Conservation (phyloP, 2,797 vertebrate genomes). For the Erpetoichthys calabaricus region DNA sequence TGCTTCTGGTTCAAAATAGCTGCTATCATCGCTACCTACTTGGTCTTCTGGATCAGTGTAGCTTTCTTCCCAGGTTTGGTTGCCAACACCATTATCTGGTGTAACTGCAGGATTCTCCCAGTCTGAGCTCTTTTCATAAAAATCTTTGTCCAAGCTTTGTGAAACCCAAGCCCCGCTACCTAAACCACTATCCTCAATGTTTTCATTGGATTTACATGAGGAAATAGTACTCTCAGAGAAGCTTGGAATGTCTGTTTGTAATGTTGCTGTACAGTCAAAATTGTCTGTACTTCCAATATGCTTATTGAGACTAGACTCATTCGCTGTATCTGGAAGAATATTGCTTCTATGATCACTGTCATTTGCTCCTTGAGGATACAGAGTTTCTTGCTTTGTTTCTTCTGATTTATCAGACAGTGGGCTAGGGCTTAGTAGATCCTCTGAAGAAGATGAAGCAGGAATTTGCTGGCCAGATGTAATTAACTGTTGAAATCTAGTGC, state of each 20-base stretch:
- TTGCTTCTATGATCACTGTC: no score
- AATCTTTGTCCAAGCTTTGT: conserved; percentile 43
- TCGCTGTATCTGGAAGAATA: no score
- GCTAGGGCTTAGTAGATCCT: conserved; percentile 50
- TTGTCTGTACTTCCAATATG: no score
- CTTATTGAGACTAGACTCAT: no score
- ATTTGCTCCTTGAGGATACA: no score
- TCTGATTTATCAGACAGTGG: conserved; percentile 31
- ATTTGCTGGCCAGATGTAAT: conserved; percentile 35
- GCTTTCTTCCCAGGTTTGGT: conserved; percentile 85
- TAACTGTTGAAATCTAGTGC: conserved; percentile 44
- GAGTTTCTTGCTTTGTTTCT: neutral
- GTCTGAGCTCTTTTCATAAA: conserved; percentile 59
- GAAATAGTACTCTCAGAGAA: no score
- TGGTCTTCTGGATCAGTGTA: conserved; percentile 81
- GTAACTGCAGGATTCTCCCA: conserved; percentile 77
- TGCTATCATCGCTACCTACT: conserved; percentile 77
- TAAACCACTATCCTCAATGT: conserved; percentile 18
- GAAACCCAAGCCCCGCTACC: conserved; percentile 23
- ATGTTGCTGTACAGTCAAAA: no score
- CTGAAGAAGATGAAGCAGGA: conserved; percentile 45
- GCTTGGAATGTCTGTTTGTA: no score
- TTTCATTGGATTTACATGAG: neutral
- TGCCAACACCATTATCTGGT: conserved; percentile 58
- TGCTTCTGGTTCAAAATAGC: conserved; percentile 71